Base-by-base conservation (phyloP, 2,888 invertebrate genomes). In the Eulithis prunata region DNA sequence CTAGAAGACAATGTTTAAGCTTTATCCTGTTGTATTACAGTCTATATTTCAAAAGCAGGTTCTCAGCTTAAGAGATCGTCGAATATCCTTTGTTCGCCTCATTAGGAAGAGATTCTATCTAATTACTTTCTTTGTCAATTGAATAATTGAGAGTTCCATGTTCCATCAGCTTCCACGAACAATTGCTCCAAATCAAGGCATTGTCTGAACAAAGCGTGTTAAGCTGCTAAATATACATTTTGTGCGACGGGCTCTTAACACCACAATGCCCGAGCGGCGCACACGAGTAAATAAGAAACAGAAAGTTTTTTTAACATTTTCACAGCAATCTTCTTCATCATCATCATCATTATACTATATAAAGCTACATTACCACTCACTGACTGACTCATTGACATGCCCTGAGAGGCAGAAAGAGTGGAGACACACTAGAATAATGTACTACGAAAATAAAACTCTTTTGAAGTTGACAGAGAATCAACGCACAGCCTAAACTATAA, bases 191-290 rank as follows among this genome's bases (percentile, higher is more conserved):
- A 66, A 58, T 62, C 56, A 63, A 56, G 58, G 51, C 55, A 62
- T 14, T 58, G 49, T 60, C 57, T 61, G 49, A 58, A 58, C 57
- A 52, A 55, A 64, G 57, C 55, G 52, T n/a, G 43, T 58, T 64
- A 56, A 64, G 60, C 62, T 68, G 58, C 32, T 68, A 57, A 68
- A 68, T 68, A 68, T 68, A 65, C 62, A 68, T 64, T 62, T 47
- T 8, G 53, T 7, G 21, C 52, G 38, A 68, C 21, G 21, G 21
- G 21, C 2, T 21, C 21, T 32, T 68, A 62, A 60, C 47, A 41
- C 8, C 55, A 55, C 49, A 21, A 47, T 51, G 54, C 51, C 49
- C 45, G 36, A 8, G 62, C 49, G 38, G 14, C 10, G 32, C 56
- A 56, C 51, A 43, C 11, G 51, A 57, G 57, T 52, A 51, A 45